Base-by-base conservation (phyloP, 2,113 vertebrate species). In the Atlantisia rogersi region DNA sequence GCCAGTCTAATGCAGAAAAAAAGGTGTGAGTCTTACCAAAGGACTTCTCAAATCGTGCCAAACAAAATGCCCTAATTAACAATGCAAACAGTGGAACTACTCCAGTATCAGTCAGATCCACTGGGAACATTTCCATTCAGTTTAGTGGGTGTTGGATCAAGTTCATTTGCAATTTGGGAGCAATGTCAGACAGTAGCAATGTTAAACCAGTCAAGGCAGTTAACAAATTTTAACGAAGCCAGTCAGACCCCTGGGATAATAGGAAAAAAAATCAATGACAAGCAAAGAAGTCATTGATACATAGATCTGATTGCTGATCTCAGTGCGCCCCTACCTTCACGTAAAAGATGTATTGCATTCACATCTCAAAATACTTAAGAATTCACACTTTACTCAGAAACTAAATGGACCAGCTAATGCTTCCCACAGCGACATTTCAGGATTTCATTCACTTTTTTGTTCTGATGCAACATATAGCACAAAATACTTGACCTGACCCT, bases 151-250 rank as follows among this genome's bases (percentile, higher is more conserved):
- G 48, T 93, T 86, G 39, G 39, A 65, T 86, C 60, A 69, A 81
- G 42, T 29, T 86, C 53, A 71, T 84, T 78, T 93, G 44, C 37
- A 68, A 68, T 86, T 88, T 71, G 59, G 76, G 53, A 92, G 32
- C 35, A 62, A 35, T 76, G 44, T 82, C 87, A 71, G 44, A 50
- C 46, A 71, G 56, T 9, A 63, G 68, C 63, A 82, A 56, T 63
- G 62, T 81, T 74, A 96, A 93, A 87, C 78, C 42, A 87, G 50
- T 88, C 60, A 87, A 90, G 44, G 63, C 68, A 84, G 26, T 77
- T 94, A 71, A 91, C 11, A 56, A 80, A 82, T 83, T 85, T 92
- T 89, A 63, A 69, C 59, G 76, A 86, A 94, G n/a, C 29, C 74
- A 42, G 40, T 37, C 44, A 88, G 67, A 44, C 4, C 53, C 15